Evolutionary conservation across 2,113 vertebrate species (phyloP).

Genomic region (Xiphorhynchus elegans): DNA sequence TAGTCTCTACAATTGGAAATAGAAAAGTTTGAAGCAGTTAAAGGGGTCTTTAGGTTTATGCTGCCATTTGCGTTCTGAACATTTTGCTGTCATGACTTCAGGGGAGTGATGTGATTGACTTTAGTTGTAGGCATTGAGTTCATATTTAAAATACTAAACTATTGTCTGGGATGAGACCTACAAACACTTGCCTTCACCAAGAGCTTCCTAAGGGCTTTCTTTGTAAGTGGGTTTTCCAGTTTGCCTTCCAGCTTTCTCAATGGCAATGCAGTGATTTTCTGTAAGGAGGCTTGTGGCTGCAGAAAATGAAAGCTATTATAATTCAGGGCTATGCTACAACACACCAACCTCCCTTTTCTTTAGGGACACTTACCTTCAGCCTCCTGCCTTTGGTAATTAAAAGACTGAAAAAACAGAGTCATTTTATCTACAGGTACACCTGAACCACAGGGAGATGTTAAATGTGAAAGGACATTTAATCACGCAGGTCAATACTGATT

Average conservation of each 20-base stretch:
- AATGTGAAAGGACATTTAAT: neutral
- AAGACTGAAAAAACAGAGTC: neutral
- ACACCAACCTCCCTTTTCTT: neutral
- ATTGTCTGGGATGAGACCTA: neutral
- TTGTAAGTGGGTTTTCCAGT: neutral
- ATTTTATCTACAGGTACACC: neutral
- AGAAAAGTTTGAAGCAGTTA: neutral
- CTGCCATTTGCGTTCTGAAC: neutral
- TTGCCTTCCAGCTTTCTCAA: neutral
- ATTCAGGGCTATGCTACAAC: neutral
- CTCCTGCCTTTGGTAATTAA: neutral
- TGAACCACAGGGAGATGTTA: accelerated
- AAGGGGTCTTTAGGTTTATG: neutral
- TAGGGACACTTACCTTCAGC: neutral
- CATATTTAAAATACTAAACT: neutral
- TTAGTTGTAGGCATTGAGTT: neutral
- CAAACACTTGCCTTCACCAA: neutral
- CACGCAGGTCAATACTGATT: neutral
- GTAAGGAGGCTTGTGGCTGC: neutral
- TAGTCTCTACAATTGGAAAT: neutral
- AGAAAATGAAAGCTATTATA: neutral
- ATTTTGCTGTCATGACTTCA: neutral
- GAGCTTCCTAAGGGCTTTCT: neutral
- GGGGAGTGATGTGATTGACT: neutral
- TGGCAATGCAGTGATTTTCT: neutral